Evolutionary conservation across 2,113 vertebrate genomes (phyloP).

Genomic region (Cryptomyrus ogoouensis): DNA sequence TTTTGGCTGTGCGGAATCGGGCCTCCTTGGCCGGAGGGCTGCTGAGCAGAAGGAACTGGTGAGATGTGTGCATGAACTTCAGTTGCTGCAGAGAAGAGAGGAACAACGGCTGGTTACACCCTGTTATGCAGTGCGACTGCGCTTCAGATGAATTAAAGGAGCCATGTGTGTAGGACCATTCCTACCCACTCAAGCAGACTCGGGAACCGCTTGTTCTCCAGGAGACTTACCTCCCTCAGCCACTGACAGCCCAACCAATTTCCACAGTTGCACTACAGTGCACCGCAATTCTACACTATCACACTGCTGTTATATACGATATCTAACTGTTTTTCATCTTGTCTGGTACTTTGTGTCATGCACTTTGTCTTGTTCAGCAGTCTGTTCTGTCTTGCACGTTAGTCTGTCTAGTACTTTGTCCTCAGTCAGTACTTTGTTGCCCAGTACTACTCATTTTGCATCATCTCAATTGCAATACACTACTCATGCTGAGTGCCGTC

Average conservation of each 20-base stretch:
- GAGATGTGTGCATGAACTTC: conserved; percentile 99
- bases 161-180: neutral
- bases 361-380: neutral
- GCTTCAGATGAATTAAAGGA: neutral
- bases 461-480: neutral
- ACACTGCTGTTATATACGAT: neutral
- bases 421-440: neutral
- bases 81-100: conserved; percentile 78
- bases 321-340: neutral
- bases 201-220: neutral
- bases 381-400: neutral
- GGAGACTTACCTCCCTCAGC: neutral
- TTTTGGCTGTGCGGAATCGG: conserved; percentile 96
- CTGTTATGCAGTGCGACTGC: neutral
- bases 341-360: neutral
- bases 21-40: conserved; percentile 97
- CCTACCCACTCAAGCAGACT: neutral
- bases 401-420: neutral
- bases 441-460: neutral
- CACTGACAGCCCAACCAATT: neutral
- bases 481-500: neutral
- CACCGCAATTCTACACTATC: neutral
- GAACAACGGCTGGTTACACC: conserved; percentile 21
- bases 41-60: conserved; percentile 98
- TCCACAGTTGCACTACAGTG: neutral